A percentile compares a stretch with the other conserved stretches of the same genome.
Conservation (phyloP, 2,888 invertebrate genomes). For the Polydrusus cervinus region DNA sequence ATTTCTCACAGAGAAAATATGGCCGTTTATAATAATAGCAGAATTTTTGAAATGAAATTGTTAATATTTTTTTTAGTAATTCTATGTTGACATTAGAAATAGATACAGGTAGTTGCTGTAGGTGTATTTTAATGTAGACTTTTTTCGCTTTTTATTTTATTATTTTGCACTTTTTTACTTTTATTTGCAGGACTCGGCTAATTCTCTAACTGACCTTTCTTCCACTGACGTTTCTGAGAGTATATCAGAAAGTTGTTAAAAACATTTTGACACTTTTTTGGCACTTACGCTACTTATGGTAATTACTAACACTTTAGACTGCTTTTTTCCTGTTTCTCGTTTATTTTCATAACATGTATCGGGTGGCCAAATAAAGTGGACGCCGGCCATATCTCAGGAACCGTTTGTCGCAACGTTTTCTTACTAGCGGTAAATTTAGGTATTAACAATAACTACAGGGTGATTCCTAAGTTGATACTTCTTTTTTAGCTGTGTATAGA, state of each 20-base stretch:
- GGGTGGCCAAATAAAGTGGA: too few relatives aligned
- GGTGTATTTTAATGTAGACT: neutral
- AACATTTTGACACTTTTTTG: conserved; percentile 21
- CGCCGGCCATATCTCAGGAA: too few relatives aligned
- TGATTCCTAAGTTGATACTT: too few relatives aligned
- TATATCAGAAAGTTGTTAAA: conserved; percentile 60
- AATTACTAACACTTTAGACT: conserved; percentile 60
- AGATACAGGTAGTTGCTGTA: too few relatives aligned
- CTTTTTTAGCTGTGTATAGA: too few relatives aligned
- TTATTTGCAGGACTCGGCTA: conserved; percentile 64
- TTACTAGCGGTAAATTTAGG: too few relatives aligned
- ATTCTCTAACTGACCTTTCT: conserved; percentile 62
- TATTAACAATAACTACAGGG: too few relatives aligned
- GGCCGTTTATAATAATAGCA: neutral
- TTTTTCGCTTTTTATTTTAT: conserved; percentile 49
- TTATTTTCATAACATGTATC: neutral
- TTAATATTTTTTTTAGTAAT: too few relatives aligned
- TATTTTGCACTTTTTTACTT: conserved; percentile 57
- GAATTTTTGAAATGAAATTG: neutral
- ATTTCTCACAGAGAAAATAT: neutral
- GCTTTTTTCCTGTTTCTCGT: conserved; percentile 27
- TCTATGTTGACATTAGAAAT: too few relatives aligned
- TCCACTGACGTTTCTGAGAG: conserved; percentile 62
- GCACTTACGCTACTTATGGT: conserved; percentile 56
- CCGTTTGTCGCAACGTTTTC: too few relatives aligned